Evolutionary conservation across 37 sponge, comb jelly and placozoan genomes (phyloP).

Genomic region (Aphrocallistes beatrix): DNA sequence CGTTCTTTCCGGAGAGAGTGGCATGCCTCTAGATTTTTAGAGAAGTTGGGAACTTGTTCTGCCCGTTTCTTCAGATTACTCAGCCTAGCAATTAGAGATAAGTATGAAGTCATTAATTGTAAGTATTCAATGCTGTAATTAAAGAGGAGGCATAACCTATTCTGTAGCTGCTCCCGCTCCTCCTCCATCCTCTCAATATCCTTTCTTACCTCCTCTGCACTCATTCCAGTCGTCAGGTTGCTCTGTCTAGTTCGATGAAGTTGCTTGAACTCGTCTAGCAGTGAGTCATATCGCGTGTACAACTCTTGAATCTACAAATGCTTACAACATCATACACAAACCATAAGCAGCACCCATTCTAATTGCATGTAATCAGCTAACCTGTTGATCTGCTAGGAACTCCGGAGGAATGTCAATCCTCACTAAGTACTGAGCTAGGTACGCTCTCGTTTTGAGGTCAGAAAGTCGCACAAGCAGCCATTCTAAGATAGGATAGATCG

Average conservation of each 20-base stretch:
- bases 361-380: constrained; percentile 14
- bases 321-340: neutral
- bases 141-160: constrained; percentile 10
- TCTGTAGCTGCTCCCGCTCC: constrained; percentile 72
- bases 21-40: constrained; percentile 53
- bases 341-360: neutral
- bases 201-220: constrained; percentile 68
- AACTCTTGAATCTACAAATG: constrained; percentile 25
- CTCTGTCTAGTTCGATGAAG: constrained; percentile 77
- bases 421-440: constrained; percentile 70
- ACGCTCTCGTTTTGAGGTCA: constrained; percentile 79
- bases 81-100: constrained; percentile 22
- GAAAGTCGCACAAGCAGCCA: constrained; percentile 56
- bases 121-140: neutral
- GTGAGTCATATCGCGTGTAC: constrained; percentile 42
- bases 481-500: constrained; percentile 63
- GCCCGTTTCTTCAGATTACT: constrained; percentile 53
- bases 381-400: constrained; percentile 68
- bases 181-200: constrained; percentile 97
- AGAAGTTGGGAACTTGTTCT: constrained; percentile 30
- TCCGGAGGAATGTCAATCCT: constrained; percentile 85
- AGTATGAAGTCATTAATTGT: neutral
- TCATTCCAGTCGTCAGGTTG: constrained; percentile 55
- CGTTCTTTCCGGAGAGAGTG: constrained; percentile 47
- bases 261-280: constrained; percentile 84